Conservation (phyloP, 2,888 invertebrate genomes). For the Linnaemya vulpina region DNA sequence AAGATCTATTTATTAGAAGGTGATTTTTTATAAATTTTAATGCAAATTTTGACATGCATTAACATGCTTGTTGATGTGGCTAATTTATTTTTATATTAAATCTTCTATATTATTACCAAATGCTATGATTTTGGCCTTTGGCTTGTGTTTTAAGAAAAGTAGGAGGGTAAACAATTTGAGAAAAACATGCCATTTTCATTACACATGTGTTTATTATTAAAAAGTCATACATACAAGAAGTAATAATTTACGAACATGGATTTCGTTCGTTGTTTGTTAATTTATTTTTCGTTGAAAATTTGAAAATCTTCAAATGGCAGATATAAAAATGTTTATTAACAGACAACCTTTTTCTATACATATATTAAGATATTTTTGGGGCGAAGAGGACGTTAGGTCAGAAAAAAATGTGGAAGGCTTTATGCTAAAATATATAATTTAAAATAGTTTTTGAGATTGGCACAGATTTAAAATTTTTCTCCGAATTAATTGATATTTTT, state of each 20-base stretch:
- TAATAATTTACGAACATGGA: constrained; percentile 34
- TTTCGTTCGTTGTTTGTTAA: constrained; percentile 70
- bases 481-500: constrained; percentile 5
- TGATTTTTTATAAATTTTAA: constrained; percentile 16
- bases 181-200: constrained; percentile 69
- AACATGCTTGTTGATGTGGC: constrained; percentile 60
- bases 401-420: not conserved
- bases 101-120: not conserved
- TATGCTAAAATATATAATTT: not conserved
- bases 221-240: constrained; percentile 39
- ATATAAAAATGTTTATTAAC: constrained; percentile 82
- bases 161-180: constrained; percentile 45
- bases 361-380: constrained; percentile 5
- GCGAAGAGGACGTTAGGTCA: not conserved
- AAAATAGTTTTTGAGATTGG: constrained; percentile 76
- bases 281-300: constrained; percentile 73
- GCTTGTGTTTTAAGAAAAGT: constrained; percentile 43
- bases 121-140: constrained; percentile 35
- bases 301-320: constrained; percentile 79
- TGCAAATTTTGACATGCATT: constrained; percentile 67
- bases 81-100: constrained; percentile 28
- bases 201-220: constrained; percentile 30
- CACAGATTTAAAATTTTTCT: constrained; percentile 77
- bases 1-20: not conserved
- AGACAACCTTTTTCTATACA: constrained; percentile 78